These are phyloP conservation scores for Catamblyrhynchus diadema DNA, from an alignment of 2,797 vertebrate species.

Conservation along the genomic window DNA sequence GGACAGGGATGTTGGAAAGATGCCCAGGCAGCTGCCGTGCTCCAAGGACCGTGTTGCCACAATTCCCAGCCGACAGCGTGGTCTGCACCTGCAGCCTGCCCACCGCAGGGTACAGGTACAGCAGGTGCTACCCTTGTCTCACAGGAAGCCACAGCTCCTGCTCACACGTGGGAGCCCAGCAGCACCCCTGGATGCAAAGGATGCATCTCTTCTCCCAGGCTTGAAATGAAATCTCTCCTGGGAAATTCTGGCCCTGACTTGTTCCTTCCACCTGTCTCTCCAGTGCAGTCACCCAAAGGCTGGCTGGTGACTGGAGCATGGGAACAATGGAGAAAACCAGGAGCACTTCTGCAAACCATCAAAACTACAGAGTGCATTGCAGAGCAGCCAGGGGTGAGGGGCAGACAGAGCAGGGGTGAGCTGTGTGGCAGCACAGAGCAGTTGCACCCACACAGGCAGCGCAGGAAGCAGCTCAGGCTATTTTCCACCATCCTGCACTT, in stretches of 20 bases:
- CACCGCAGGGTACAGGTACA: fast-evolving
- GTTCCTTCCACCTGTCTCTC: neutral
- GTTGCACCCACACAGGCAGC: neutral
- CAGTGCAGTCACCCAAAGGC: neutral
- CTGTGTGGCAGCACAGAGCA: neutral
- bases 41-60: fast-evolving
- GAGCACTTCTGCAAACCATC: neutral
- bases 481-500: neutral
- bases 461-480: neutral
- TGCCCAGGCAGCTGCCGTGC: neutral
- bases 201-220: neutral
- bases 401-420: neutral
- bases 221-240: neutral
- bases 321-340: neutral
- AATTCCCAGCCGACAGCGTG: fast-evolving
- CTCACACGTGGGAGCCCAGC: fast-evolving
- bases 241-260: neutral
- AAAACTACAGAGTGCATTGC: neutral
- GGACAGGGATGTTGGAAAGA: neutral
- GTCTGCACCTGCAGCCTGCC: neutral
- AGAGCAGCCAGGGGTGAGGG: neutral
- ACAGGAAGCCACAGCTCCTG: neutral
- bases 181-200: neutral
- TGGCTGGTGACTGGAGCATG: neutral
- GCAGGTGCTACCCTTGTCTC: neutral